These are phyloP conservation scores for Meteorus cinctellus DNA, from an alignment of 2,888 invertebrate species.

Conservation along the genomic window DNA sequence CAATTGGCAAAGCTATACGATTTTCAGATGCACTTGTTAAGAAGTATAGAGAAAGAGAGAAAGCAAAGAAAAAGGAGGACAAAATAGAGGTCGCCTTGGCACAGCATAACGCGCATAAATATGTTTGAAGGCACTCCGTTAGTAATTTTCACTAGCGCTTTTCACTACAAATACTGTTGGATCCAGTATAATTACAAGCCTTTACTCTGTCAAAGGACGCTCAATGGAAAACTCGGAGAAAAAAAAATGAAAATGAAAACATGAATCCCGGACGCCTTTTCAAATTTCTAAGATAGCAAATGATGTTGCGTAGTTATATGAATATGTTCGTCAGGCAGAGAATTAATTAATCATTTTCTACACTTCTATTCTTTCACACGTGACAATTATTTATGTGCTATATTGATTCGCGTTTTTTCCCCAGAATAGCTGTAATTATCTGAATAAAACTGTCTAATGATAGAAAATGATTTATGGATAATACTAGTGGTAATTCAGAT, in stretches of 20 bases:
- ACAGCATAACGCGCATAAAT: conserved; percentile 34
- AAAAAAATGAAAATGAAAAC: background rate
- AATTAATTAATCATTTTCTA: background rate
- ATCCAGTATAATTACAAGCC: conserved; percentile 28
- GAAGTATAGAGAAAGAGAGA: conserved; percentile 9
- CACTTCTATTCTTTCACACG: background rate
- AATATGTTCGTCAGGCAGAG: background rate
- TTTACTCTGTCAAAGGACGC: conserved; percentile 24
- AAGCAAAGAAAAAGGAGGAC: background rate
- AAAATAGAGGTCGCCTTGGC: conserved; percentile 28
- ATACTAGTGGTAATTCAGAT: no score
- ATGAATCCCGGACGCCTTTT: background rate
- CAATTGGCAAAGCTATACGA: conserved; percentile 32
- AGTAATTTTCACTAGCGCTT: conserved; percentile 9
- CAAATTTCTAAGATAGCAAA: background rate
- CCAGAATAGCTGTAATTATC: background rate
- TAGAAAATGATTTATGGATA: background rate
- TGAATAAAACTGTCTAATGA: background rate
- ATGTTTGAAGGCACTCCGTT: conserved; percentile 32
- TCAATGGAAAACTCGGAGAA: conserved; percentile 16
- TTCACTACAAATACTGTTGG: conserved; percentile 9
- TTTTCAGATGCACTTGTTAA: conserved; percentile 30
- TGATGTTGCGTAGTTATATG: background rate
- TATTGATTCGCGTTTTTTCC: background rate
- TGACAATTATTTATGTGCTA: background rate